Evolutionary conservation across 2,797 vertebrate genomes (phyloP), one percentile per base, ranked within the genome.

Genomic region (Euphonia xanthogaster): DNA sequence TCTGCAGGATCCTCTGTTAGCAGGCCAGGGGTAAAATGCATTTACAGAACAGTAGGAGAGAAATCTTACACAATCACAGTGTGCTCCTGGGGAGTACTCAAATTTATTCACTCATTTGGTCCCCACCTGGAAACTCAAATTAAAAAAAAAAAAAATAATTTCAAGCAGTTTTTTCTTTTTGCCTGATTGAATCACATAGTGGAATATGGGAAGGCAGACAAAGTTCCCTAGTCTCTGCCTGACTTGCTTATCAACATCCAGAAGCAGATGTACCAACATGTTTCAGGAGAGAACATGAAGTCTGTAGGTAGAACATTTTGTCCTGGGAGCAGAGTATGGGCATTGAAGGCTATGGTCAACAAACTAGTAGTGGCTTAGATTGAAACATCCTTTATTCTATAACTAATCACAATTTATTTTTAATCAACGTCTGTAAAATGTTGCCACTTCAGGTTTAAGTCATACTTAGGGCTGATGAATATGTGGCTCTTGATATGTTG

Each of bases 1-100:
- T 91, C 62, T 83, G 78, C 66, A 94, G 88, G 67, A 92, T 74
- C 31, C 50, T 57, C 37, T 96, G 97, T 82, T 45, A 93, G 86
- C 78, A 92, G 66, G 75, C 78, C 60, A 81, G 33, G 24, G 61
- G 61, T 96, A 87, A 97, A 75, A 94, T 86, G 21, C 54, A 85
- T 92, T 94, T 95, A 80, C 24, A 81, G 65, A 96, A 94, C 62
- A 93, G 31, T 75, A 74, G 70, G 57, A 80, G 25, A 35, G 42
- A 76, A 93, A 67, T 65, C 47, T 86, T 88, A 54, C 60, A 37
- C 53, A 25, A 6, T 92, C 81, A 66, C 81, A 70, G 14, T 54
- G 17, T 37, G 65, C 51, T 94, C 50, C 62, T 27, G 19, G 37
- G 68, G 73, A 94, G 62, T 79, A 24, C 61, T 96, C 60, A 87